A percentile compares a stretch with the other conserved stretches of the same genome.
Conservation (phyloP, 2,113 vertebrate species). For the Prunella himalayana region DNA sequence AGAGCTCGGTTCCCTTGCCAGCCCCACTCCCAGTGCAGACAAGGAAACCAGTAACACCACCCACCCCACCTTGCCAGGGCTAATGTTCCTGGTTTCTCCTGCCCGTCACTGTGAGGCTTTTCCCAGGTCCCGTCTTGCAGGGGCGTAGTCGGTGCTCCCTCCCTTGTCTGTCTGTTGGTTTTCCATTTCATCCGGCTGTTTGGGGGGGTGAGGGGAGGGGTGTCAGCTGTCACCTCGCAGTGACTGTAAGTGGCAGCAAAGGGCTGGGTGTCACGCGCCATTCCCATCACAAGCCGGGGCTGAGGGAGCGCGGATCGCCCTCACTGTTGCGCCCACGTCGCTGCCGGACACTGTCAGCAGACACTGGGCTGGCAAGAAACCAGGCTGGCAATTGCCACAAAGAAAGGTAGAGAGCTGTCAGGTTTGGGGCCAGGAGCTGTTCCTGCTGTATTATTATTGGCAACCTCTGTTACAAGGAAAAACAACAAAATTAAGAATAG, state of each 20-base stretch:
- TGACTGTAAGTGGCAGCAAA: neutral
- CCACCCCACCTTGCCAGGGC: neutral
- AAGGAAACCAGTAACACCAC: neutral
- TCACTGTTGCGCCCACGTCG: rapidly evolving
- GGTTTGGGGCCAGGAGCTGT: neutral
- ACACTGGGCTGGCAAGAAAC: neutral
- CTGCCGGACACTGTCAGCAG: neutral
- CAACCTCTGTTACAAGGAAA: neutral
- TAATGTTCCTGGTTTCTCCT: neutral
- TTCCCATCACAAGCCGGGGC: rapidly evolving
- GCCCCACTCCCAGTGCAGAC: neutral
- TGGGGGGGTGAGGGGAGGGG: rapidly evolving
- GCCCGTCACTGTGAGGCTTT: rapidly evolving
- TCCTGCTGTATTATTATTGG: neutral
- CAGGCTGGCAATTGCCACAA: neutral
- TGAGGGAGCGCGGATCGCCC: neutral
- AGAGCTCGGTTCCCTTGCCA: neutral
- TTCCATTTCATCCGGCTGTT: neutral
- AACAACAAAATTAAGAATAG: neutral
- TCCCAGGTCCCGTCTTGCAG: neutral
- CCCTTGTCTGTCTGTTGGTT: neutral
- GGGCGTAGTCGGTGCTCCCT: neutral
- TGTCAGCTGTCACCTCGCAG: neutral
- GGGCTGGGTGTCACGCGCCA: rapidly evolving
- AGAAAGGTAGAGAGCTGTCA: neutral